Evolutionary conservation across 2,113 vertebrate species (phyloP).

Genomic region (Trichechus manatus): DNA sequence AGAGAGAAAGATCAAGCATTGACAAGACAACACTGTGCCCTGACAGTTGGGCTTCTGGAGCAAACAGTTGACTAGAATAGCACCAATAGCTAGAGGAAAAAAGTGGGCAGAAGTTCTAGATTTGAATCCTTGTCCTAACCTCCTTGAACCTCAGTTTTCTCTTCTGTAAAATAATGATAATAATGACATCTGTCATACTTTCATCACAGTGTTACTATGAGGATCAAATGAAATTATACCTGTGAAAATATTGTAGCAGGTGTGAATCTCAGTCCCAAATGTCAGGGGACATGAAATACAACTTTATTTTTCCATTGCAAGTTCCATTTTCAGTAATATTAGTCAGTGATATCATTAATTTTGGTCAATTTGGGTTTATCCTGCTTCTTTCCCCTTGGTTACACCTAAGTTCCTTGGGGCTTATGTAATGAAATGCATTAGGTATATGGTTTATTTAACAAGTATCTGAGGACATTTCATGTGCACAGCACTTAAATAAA

Average conservation of each 20-base stretch:
- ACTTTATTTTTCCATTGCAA: not conserved
- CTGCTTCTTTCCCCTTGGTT: not conserved
- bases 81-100: not conserved
- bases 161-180: not conserved
- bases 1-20: not conserved
- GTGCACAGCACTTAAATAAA: not conserved
- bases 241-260: not conserved
- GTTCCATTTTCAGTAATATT: not conserved
- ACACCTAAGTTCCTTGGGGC: not conserved
- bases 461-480: not conserved
- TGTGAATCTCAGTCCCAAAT: not conserved
- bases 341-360: not conserved
- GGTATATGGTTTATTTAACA: not conserved
- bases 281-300: not conserved
- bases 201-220: not conserved
- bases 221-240: not conserved
- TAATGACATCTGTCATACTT: not conserved
- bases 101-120: not conserved
- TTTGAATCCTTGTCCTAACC: not conserved
- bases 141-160: not conserved
- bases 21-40: not conserved
- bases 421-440: not conserved
- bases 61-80: not conserved
- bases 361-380: not conserved
- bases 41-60: not conserved